Percentiles rank a stretch among this genome's conserved stretches.
Evolutionary conservation across 2,797 vertebrate species (phyloP).

Genomic region (Acridotheres tristis): DNA sequence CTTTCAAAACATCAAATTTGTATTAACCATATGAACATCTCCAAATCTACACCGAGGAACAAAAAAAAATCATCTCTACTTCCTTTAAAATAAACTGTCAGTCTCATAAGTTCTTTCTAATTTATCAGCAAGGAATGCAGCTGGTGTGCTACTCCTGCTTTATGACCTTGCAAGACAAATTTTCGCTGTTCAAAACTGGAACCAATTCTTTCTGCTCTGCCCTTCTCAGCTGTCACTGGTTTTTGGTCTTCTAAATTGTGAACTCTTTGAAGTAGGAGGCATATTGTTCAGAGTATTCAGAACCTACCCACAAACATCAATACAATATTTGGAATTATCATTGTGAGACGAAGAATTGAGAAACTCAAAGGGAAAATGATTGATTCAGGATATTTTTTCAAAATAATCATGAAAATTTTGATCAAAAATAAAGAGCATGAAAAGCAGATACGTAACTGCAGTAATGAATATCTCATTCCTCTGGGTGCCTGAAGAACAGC

Average conservation of each 20-base stretch:
- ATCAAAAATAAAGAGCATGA: background rate
- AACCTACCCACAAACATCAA: background rate
- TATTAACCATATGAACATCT: background rate
- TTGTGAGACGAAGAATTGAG: background rate
- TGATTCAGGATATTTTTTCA: background rate
- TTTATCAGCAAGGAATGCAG: background rate
- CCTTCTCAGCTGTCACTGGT: background rate
- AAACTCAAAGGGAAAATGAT: background rate
- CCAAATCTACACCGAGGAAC: background rate
- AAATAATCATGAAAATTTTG: background rate
- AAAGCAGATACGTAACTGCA: background rate
- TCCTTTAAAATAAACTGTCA: background rate
- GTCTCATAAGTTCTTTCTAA: background rate
- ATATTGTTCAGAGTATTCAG: background rate
- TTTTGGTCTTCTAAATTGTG: background rate
- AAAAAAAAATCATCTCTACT: background rate
- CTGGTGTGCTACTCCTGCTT: background rate
- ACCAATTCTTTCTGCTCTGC: background rate
- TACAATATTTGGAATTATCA: background rate
- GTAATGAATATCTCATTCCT: background rate
- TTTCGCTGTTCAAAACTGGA: background rate
- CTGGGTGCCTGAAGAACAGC: background rate
- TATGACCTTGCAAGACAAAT: background rate
- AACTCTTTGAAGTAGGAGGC: background rate
- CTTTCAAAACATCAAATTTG: background rate